Evolutionary conservation across 2,113 vertebrate species (phyloP), one percentile per base, ranked within the genome.

Genomic region (Azemiops feae): DNA sequence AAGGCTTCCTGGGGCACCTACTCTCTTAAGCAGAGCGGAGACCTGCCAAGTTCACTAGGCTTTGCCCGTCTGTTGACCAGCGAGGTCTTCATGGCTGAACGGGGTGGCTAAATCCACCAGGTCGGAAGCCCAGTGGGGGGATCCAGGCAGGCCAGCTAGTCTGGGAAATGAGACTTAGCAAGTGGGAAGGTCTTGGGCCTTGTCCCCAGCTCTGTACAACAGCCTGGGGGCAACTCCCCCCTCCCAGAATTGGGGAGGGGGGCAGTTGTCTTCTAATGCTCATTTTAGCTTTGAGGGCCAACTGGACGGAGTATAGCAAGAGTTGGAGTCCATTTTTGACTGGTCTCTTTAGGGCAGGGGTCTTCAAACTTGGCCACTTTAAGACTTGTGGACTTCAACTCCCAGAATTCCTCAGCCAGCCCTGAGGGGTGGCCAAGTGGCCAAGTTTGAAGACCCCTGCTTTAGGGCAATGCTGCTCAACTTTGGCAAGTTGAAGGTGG

Each of bases 1-100:
- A 74, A 23, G 94, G 94, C 94, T 94, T 95, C 60, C 89, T 94
- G 18, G 18, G 18, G 20, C 6, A 9, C 95, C 91, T 30, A 93
- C 95, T 95, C 94, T 55, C 90, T 93, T 92, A 94, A 93, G 43
- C 92, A 92, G 5, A 92, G 5, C 0, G 69, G 69, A 1, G 69
- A 34, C 1, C 22, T 22, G 18, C 53, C 25, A 22, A 1, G 1
- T 23, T 25, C 34, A 5, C 23, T 50, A 27, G 4, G 1, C 45
- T 11, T 52, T 5, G 7, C 22, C 7, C 39, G 18, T 47, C 23
- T 30, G n/a, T 58, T 69, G 43, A 39, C 64, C 16, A 2, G 34
- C 11, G 27, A 12, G 23, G 34, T 64, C 64, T 58, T 89, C 18
- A 25, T 58, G 39, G 6, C 47, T 7, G 16, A 23, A 10, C 45